phyloP scores from a whole-genome alignment of 2,888 invertebrate species.

The Sesamia inferens region DNA sequence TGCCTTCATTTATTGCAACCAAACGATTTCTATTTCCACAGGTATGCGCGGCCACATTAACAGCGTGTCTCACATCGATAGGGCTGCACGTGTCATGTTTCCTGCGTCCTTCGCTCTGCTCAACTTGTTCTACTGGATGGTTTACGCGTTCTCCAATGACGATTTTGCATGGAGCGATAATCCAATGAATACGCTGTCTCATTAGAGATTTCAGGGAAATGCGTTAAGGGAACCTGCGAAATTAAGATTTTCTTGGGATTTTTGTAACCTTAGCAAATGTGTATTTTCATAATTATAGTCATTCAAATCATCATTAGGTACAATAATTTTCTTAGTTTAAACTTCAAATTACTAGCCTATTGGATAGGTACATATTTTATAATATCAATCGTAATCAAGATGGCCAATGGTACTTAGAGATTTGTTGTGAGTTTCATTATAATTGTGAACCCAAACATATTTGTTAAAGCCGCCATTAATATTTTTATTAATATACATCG shows the following conservation, averaged over 20 bases:
- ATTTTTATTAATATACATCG: not conserved
- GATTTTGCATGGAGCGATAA: conserved; percentile 94
- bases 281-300: not conserved
- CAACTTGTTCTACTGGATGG: conserved; percentile 97
- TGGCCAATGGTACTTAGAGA: too few relatives aligned
- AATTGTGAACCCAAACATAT: too few relatives aligned
- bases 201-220: conserved; percentile 69
- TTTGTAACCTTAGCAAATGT: not conserved
- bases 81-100: conserved; percentile 94
- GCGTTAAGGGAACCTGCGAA: not conserved
- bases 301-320: not conserved
- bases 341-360: not conserved
- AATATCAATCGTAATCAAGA: too few relatives aligned
- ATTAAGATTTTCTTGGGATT: not conserved
- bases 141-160: conserved; percentile 94
- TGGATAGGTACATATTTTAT: not conserved
- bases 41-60: conserved; percentile 92
- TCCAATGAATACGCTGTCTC: conserved; percentile 89
- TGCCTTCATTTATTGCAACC: not conserved
- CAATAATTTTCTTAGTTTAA: not conserved
- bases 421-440: too few relatives aligned
- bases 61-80: conserved; percentile 96
- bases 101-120: conserved; percentile 96
- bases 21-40: conserved; percentile 61
- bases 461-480: too few relatives aligned